These are phyloP conservation scores for Lasaia peninsularis DNA, from an alignment of 1,140 invertebrate species.

Conservation along the genomic window DNA sequence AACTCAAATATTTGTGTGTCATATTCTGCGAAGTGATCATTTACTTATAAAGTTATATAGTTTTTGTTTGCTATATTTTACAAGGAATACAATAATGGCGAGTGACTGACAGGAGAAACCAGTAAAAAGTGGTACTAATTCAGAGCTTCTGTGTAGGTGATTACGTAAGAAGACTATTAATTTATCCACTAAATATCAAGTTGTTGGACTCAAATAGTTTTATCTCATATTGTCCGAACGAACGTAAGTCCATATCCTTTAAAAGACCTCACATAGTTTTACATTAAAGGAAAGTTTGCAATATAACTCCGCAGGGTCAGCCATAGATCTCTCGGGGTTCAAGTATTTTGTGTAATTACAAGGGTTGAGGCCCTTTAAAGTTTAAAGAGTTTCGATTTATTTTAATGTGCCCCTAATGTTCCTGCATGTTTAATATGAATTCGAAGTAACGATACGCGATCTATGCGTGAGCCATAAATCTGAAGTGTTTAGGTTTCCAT, in stretches of 20 bases:
- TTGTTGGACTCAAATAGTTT: too few species aligned
- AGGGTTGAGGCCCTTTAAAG: neutral
- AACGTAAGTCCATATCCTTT: neutral
- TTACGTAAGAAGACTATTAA: too few species aligned
- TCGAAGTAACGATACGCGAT: slow-evolving; percentile 1
- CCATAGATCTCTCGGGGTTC: neutral
- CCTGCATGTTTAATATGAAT: neutral
- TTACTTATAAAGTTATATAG: too few species aligned
- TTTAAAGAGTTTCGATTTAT: slow-evolving; percentile 9
- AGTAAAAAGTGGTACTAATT: too few species aligned
- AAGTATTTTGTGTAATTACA: slow-evolving; percentile 7
- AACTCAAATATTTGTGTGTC: too few species aligned
- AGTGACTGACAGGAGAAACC: too few species aligned
- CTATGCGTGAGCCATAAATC: neutral
- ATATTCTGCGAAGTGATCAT: too few species aligned
- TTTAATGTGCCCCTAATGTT: neutral
- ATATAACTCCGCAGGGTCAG: neutral
- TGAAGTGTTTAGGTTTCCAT: neutral
- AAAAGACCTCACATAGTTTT: neutral
- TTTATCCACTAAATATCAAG: too few species aligned
- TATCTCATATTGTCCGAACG: too few species aligned
- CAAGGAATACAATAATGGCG: too few species aligned
- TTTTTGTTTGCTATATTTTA: too few species aligned
- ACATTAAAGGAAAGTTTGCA: neutral
- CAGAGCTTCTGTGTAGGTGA: too few species aligned